These are phyloP conservation scores for Teleiodes luculella DNA, from an alignment of 2,888 invertebrate genomes.

Conservation along the genomic window DNA sequence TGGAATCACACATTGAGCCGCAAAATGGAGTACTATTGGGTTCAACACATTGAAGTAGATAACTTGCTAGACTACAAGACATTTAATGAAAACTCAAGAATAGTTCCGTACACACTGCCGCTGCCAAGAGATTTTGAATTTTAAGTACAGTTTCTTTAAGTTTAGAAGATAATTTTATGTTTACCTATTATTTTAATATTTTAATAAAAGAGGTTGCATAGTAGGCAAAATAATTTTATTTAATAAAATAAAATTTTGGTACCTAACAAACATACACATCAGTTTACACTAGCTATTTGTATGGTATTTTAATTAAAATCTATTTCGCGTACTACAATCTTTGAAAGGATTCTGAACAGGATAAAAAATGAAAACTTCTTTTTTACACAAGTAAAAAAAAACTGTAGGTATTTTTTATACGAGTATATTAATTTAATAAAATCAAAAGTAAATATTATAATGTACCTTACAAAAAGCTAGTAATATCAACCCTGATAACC, in stretches of 20 bases:
- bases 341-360: no score
- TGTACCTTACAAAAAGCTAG: neutral
- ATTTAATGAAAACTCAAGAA: conserved; percentile 49
- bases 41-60: conserved; percentile 58
- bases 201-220: neutral
- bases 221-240: conserved; percentile 34
- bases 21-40: conserved; percentile 67
- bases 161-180: neutral
- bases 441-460: no score
- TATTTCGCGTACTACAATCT: no score
- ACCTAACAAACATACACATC: conserved; percentile 5
- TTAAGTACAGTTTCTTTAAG: neutral
- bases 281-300: conserved; percentile 6
- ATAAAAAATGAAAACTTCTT: no score
- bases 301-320: no score
- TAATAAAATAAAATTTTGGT: conserved; percentile 27
- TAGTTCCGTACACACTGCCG: conserved; percentile 67
- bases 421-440: no score
- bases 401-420: no score
- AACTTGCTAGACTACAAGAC: conserved; percentile 65
- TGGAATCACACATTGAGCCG: conserved; percentile 71
- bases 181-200: neutral
- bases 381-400: no score
- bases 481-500: neutral
- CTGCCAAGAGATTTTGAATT: conserved; percentile 43